Conservation (phyloP, 2,797 vertebrate species). For the Clarias platycephalus region DNA sequence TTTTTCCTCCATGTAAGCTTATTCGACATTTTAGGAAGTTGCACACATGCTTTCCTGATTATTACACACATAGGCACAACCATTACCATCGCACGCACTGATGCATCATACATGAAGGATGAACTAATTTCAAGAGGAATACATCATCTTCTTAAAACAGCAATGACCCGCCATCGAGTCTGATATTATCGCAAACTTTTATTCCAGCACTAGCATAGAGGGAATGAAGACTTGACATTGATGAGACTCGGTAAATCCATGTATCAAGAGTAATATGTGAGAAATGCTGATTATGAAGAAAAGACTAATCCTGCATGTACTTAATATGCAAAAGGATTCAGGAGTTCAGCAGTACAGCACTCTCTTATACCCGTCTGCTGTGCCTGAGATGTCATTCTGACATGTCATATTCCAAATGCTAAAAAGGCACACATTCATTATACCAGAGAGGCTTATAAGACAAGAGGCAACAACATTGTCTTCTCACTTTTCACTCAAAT, state of each 20-base stretch:
- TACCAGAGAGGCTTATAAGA: slow-evolving; percentile 66
- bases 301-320: slow-evolving; percentile 59
- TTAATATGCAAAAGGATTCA: slow-evolving; percentile 61
- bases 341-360: slow-evolving; percentile 32
- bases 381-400: slow-evolving; percentile 40
- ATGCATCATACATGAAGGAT: background rate
- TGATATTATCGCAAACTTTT: slow-evolving; percentile 7
- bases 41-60: slow-evolving; percentile 17
- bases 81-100: slow-evolving; percentile 1
- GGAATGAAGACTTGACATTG: slow-evolving; percentile 51
- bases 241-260: slow-evolving; percentile 44
- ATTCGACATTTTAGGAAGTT: background rate
- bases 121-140: slow-evolving; percentile 17
- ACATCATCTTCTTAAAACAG: slow-evolving; percentile 41
- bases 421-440: slow-evolving; percentile 65
- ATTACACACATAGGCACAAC: slow-evolving; percentile 4
- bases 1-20: slow-evolving; percentile 47
- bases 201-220: slow-evolving; percentile 24
- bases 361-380: slow-evolving; percentile 40
- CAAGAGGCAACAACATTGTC: slow-evolving; percentile 58
- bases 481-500: slow-evolving; percentile 71
- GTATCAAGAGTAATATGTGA: slow-evolving; percentile 58
- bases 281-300: slow-evolving; percentile 67
- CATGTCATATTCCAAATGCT: slow-evolving; percentile 54
- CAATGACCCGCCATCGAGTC: slow-evolving; percentile 20